Conservation (phyloP, 1,140 invertebrate genomes). For the Eriosoma lanigerum region DNA sequence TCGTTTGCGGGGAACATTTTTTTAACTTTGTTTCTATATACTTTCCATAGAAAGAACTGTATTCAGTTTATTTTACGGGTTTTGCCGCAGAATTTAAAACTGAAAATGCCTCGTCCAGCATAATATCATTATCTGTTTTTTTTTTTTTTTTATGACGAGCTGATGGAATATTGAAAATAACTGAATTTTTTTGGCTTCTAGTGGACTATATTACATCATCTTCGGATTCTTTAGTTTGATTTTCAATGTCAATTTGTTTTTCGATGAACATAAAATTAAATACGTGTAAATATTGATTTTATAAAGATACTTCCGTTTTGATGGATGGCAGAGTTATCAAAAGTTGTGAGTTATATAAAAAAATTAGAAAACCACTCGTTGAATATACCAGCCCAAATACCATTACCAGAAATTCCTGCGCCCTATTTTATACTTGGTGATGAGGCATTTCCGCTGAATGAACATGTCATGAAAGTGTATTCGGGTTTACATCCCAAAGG, state of each 20-base stretch:
- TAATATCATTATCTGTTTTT: not conserved
- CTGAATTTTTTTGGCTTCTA: not conserved
- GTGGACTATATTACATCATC: not conserved
- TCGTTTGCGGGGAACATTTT: not conserved
- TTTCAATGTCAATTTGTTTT: not conserved
- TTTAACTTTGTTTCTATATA: not conserved
- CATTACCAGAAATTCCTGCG: not conserved
- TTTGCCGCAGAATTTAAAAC: not conserved
- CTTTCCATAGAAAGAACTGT: not conserved
- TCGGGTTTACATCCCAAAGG: slow-evolving; percentile 59
- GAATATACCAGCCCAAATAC: not conserved
- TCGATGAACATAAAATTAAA: not conserved
- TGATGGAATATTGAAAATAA: not conserved
- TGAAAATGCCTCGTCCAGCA: not conserved
- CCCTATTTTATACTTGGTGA: slow-evolving; percentile 59
- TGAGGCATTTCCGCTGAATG: slow-evolving; percentile 61
- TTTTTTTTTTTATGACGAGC: not conserved
- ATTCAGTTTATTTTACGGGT: not conserved
- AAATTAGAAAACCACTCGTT: slow-evolving; percentile 54
- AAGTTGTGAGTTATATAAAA: slow-evolving; percentile 54
- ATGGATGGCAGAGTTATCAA: slow-evolving; percentile 58
- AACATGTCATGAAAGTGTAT: too few relatives aligned
- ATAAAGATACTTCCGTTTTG: too few relatives aligned
- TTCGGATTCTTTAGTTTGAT: not conserved
- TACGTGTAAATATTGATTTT: not conserved